A percentile compares a stretch with the other conserved stretches of the same genome.
Evolutionary conservation across 2,113 vertebrate species (phyloP).

Genomic region (Lasiurus borealis): DNA sequence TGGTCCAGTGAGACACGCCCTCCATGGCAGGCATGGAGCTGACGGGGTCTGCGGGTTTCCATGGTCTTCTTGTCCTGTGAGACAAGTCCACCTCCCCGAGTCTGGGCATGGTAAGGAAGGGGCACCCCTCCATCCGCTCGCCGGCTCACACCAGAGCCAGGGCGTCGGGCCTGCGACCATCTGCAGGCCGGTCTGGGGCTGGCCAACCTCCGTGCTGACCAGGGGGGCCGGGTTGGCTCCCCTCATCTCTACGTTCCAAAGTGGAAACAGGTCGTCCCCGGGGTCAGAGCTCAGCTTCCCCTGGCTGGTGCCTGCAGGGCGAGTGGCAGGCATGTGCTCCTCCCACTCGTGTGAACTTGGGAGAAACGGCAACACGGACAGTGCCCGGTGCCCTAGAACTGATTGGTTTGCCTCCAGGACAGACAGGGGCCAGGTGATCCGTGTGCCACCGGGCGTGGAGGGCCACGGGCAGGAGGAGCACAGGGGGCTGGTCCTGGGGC

Average conservation of each 20-base stretch:
- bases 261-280: neutral
- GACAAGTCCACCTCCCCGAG: neutral
- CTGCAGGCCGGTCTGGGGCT: neutral
- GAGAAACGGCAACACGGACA: no score
- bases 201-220: neutral
- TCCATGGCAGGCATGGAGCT: neutral
- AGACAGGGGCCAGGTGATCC: neutral
- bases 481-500: neutral
- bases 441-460: no score
- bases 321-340: neutral
- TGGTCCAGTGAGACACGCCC: neutral
- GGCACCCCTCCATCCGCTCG: neutral
- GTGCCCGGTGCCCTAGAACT: no score
- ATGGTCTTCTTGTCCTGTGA: neutral
- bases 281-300: neutral
- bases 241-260: neutral
- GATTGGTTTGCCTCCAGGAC: neutral
- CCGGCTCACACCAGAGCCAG: neutral
- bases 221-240: neutral
- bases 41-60: neutral
- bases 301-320: no score
- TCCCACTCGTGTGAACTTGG: neutral
- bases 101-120: neutral
- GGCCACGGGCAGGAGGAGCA: neutral
- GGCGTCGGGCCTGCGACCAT: accelerated